phyloP scores from a whole-genome alignment of 2,113 vertebrate genomes.

The Gambusia affinis region DNA sequence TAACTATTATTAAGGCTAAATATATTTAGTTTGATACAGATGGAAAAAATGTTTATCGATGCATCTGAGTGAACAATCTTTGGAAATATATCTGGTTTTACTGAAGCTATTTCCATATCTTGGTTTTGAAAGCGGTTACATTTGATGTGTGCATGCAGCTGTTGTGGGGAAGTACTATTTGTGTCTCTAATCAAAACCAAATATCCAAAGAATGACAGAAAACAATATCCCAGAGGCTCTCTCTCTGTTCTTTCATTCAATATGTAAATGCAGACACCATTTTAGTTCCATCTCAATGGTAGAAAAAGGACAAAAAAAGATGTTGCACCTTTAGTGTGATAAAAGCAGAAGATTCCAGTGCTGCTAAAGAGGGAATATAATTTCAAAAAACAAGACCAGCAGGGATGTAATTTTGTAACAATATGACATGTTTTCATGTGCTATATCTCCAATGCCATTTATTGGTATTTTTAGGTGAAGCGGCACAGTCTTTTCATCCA shows the following conservation, averaged over 20 bases:
- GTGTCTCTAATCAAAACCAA: constrained; percentile 45
- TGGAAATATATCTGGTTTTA: not conserved
- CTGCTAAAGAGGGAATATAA: constrained; percentile 24
- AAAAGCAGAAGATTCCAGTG: constrained; percentile 14
- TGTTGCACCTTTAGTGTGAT: constrained; percentile 13
- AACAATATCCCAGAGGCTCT: constrained; percentile 45
- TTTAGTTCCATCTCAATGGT: constrained; percentile 25
- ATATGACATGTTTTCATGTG: constrained; percentile 6
- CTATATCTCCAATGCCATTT: constrained; percentile 24
- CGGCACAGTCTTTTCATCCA: constrained; percentile 3
- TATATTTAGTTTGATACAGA: not conserved
- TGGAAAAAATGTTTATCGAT: not conserved
- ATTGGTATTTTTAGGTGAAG: constrained; percentile 54
- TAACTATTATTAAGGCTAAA: not conserved
- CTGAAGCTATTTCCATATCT: constrained; percentile 2
- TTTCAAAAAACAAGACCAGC: constrained; percentile 17
- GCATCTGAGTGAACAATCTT: not conserved
- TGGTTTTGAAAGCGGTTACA: constrained; percentile 8
- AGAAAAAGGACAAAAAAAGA: constrained; percentile 1
- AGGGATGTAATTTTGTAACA: constrained; percentile 10
- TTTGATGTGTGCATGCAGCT: constrained; percentile 2
- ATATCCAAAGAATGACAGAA: constrained; percentile 49
- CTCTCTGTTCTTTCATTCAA: constrained; percentile 28
- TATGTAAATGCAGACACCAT: constrained; percentile 35
- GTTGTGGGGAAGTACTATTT: constrained; percentile 24